Evolutionary conservation across 2,888 invertebrate species (phyloP).

Genomic region (Cephus rjabovi): DNA sequence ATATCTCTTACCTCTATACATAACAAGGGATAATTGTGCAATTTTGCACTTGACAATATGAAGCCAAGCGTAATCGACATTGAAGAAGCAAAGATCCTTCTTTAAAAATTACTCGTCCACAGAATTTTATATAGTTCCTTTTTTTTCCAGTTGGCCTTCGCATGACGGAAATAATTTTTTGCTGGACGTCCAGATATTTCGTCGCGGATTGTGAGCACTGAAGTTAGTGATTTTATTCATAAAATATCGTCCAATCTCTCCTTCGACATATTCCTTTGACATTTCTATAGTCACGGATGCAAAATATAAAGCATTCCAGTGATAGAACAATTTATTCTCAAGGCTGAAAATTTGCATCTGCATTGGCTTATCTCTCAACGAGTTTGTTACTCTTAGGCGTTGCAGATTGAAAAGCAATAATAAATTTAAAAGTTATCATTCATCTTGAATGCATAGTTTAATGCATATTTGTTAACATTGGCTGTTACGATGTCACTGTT

Average conservation of each 20-base stretch:
- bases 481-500: neutral
- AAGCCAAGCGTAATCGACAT: neutral
- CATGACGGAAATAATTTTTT: neutral
- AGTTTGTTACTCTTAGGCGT: neutral
- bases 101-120: neutral
- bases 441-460: neutral
- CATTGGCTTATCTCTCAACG: neutral
- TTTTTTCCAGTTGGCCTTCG: neutral
- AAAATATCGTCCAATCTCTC: neutral
- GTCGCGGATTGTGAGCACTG: neutral
- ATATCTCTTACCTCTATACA: neutral
- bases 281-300: neutral
- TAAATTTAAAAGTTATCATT: neutral
- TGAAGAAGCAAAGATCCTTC: neutral
- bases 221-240: neutral
- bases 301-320: neutral
- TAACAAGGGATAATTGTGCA: neutral
- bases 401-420: neutral
- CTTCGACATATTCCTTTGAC: neutral
- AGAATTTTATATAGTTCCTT: neutral
- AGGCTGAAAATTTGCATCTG: neutral
- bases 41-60: neutral
- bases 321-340: neutral
- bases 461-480: neutral
- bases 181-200: neutral